Conservation (phyloP, 2,113 vertebrate species). For the Ariopsis seemanni region DNA sequence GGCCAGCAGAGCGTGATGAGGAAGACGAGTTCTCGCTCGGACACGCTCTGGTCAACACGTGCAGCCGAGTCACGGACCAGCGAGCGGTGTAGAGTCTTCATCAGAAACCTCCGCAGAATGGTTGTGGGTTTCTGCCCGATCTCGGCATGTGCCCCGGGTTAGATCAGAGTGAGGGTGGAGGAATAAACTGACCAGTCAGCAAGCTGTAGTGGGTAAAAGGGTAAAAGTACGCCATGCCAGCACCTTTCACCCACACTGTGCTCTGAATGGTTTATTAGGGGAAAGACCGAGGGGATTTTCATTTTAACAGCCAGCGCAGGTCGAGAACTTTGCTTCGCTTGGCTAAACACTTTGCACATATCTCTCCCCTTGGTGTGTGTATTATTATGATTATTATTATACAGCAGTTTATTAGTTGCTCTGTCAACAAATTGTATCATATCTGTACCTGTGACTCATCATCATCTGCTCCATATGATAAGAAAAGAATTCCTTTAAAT, state of each 20-base stretch:
- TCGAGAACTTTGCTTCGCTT: neutral
- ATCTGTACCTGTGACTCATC: neutral
- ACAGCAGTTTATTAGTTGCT: neutral
- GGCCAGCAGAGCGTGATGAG: neutral
- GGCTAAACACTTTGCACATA: neutral
- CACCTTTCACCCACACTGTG: neutral
- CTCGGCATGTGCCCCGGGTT: neutral
- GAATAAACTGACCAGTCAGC: neutral
- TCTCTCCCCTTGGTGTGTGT: too few species aligned
- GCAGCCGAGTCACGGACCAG: neutral
- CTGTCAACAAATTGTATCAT: neutral
- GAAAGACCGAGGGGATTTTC: slow-evolving; percentile 1
- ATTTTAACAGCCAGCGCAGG: neutral
- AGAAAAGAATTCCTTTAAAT: too few species aligned
- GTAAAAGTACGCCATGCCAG: neutral
- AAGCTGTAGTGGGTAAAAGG: neutral
- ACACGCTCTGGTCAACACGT: neutral
- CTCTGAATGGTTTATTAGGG: neutral
- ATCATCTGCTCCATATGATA: too few species aligned
- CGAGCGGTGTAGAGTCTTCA: neutral
- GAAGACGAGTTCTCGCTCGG: neutral
- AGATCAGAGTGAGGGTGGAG: neutral
- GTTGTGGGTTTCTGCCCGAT: neutral
- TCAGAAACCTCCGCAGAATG: neutral
- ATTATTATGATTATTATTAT: neutral